phyloP scores from a whole-genome alignment of 2,797 vertebrate species.

The Calcarius lapponicus region DNA sequence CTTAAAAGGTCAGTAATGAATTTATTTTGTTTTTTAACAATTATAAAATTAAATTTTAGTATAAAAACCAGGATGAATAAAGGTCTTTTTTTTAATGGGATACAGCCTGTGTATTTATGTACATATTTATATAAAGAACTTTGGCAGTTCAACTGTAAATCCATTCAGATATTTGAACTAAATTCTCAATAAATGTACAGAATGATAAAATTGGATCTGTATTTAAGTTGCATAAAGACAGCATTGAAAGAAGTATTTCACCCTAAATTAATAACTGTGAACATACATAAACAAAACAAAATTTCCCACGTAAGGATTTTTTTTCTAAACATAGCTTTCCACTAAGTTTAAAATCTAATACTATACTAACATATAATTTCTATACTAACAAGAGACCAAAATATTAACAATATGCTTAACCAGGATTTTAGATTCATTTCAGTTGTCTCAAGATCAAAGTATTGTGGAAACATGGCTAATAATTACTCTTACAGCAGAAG shows the following conservation, averaged over 20 bases:
- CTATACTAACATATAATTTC: neutral
- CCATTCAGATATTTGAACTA: neutral
- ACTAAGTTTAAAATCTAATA: neutral
- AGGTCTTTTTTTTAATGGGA: neutral
- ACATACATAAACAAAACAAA: neutral
- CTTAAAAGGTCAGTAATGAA: conserved; percentile 26
- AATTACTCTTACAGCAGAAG: conserved; percentile 1
- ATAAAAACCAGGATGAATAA: conserved; percentile 18
- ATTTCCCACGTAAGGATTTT: neutral
- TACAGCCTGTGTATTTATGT: neutral
- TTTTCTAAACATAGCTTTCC: neutral
- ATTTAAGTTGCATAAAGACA: neutral
- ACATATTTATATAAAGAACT: neutral
- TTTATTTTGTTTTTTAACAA: neutral
- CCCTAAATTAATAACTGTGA: neutral
- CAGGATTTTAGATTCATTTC: neutral
- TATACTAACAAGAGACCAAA: neutral
- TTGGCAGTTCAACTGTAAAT: neutral
- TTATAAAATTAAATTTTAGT: neutral
- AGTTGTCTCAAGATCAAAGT: neutral
- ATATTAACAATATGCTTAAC: neutral
- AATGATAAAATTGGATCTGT: conserved; percentile 1
- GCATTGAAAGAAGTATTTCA: neutral
- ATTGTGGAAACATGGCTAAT: conserved; percentile 1
- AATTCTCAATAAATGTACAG: neutral